Base-by-base conservation (phyloP, 2,797 vertebrate genomes). In the Brachymystax lenok region DNA sequence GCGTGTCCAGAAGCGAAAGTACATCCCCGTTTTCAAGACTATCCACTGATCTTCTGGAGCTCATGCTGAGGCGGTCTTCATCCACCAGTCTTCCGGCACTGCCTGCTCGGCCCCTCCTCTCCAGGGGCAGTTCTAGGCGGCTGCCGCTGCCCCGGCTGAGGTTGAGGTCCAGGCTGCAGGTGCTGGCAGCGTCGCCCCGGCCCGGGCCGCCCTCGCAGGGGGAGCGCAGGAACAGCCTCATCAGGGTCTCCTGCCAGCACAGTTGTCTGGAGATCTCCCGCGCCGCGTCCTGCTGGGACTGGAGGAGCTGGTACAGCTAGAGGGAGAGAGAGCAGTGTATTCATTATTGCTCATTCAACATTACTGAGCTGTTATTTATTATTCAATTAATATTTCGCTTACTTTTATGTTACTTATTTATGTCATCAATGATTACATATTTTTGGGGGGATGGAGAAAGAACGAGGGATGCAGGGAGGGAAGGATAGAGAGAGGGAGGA, bases 161-260 rank as follows among this genome's bases (percentile, higher is more conserved):
- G 52, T 76, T 64, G 46, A 93, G 84, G 54, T 94, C 94, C 79
- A 94, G 80, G 80, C 94, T 94, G 70, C 91, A 92, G 52, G 90
- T 82, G 84, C 93, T 94, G 86, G 87, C 74, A 0, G 88, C 82
- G 80, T 94, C 93, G 0, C 85, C 76, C 2, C 79, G 72, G 0
- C 76, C 4, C 88, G 85, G 1, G 82, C 78, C 0, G 86, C 91
- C 69, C 86, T 86, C 94, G 8, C 87, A 85, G 70, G 86, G 93
- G 64, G 50, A 77, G 84, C 96, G 96, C 74, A 98, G 85, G 77
- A 96, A 96, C 0, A 99, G 92, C 1, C 94, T 95, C 83, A 97
- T 91, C 52, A 99, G 93, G 2, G 97, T 97, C 88, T 99, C 97
- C 91, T 99, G 98, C 98, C 98, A 99, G 82, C 96, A 97, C 80